Base-by-base conservation (phyloP, 2,888 invertebrate genomes). In the Caenorhabditis sp. region DNA sequence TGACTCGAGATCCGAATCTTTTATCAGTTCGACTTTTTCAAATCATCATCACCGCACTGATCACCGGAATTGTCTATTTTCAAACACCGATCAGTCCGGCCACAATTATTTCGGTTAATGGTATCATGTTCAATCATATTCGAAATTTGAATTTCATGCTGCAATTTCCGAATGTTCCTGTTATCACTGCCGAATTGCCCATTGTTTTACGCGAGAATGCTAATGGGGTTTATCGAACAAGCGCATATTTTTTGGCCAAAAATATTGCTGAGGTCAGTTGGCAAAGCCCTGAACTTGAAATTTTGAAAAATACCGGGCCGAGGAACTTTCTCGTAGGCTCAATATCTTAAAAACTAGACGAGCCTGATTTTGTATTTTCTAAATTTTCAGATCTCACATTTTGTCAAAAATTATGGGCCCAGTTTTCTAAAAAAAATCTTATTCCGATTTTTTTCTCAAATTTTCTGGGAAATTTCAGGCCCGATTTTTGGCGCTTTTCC, bases 131-230 rank as follows among this genome's bases (percentile, higher is more conserved):
- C 88, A 92, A 95, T 86, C 93, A 95, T 88, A 91, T 95, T 58
- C 93, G 94, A 21, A 95, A 94, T 87, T 94, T 95, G 93, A 95
- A 95, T 14, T 95, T 96, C 89, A 94, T 94, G 88, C 79, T 82
- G 0, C 82, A 82, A 59, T 82, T 82, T 43, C 82, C 82, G 0
- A 79, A 79, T 58, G 82, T 82, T 24, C 81, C 82, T 1, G 82
- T 81, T 23, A 95, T 95, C 88, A 94, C 94, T 82, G 91, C 92
- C 0, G 95, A 95, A 88, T 90, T 95, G 37, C 94, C 95, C 0
- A 92, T 95, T 71, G 95, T 95, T 88, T 90, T 95, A 79, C 90
- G 95, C 17, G 95, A 96, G 88, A 93, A 95, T 83, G 92, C 92
- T 69, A 94, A 93, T 87, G 94, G 95, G 27, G 93, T 95, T 91